Conservation (phyloP, 2,113 vertebrate genomes). For the Odontophorus gujanensis region DNA sequence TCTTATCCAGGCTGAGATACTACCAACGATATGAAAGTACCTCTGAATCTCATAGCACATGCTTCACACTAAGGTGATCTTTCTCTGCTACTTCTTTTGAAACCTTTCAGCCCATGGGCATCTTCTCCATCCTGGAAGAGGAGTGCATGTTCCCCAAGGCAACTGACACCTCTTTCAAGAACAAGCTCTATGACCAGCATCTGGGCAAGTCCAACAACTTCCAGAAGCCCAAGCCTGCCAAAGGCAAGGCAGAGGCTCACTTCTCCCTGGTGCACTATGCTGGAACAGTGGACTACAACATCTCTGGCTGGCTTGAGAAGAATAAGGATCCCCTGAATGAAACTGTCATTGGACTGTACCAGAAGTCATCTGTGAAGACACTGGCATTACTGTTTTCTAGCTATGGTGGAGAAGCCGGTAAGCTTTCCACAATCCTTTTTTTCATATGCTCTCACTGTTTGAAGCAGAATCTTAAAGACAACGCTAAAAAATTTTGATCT, state of each 20-base stretch:
- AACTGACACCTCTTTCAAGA: conserved; percentile 84
- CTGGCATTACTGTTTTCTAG: not conserved
- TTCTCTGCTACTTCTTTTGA: not conserved
- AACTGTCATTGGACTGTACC: conserved; percentile 83
- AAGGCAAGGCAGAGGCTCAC: conserved; percentile 85
- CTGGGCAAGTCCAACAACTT: conserved; percentile 86
- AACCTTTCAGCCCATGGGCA: conserved; percentile 79
- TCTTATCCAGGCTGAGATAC: not conserved
- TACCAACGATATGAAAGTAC: not conserved
- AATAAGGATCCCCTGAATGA: conserved; percentile 91
- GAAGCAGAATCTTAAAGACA: not conserved
- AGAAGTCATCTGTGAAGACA: conserved; percentile 71
- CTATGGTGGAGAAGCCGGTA: not conserved
- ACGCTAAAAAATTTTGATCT: not conserved
- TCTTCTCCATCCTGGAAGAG: conserved; percentile 86
- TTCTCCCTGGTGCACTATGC: conserved; percentile 86
- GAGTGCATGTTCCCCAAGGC: conserved; percentile 92
- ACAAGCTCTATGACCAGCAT: conserved; percentile 89
- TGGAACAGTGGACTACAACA: conserved; percentile 86
- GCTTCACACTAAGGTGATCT: not conserved
- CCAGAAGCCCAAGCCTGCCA: conserved; percentile 88
- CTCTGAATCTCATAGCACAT: not conserved
- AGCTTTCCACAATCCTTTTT: not conserved
- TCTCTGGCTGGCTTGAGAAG: conserved; percentile 88
- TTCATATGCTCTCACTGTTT: not conserved